Evolutionary conservation across 2,888 invertebrate genomes (phyloP).

Genomic region (Drosophila pegasa): DNA sequence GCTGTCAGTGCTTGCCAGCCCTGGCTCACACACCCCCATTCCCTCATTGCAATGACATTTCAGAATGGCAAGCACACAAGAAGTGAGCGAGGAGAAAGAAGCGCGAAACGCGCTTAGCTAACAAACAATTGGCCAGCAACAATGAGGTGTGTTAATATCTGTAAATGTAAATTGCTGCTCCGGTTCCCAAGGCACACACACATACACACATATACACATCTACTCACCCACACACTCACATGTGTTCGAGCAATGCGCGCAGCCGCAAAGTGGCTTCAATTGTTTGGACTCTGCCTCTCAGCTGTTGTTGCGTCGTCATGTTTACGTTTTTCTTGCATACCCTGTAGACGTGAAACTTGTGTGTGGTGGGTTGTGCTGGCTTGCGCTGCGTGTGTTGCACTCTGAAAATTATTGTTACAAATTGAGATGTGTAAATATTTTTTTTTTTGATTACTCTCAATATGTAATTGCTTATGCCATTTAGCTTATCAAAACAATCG

Average conservation of each 20-base stretch:
- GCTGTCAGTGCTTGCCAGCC: conserved; percentile 16
- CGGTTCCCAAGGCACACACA: conserved; percentile 35
- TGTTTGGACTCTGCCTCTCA: conserved; percentile 32
- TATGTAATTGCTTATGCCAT: too few relatives aligned
- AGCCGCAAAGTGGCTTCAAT: conserved; percentile 43
- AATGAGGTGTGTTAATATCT: conserved; percentile 16
- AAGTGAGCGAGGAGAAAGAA: conserved; percentile 12
- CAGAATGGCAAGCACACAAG: background rate
- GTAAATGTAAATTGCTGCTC: conserved; percentile 38
- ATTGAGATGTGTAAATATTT: background rate
- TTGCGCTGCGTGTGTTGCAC: too few relatives aligned
- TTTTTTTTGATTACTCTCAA: too few relatives aligned
- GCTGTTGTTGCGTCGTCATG: conserved; percentile 45
- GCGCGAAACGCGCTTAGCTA: conserved; percentile 6
- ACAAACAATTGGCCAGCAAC: conserved; percentile 27
- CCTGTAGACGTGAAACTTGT: conserved; percentile 5
- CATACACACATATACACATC: conserved; percentile 3
- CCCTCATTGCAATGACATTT: conserved; percentile 29
- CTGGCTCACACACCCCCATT: conserved; percentile 18
- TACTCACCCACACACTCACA: background rate
- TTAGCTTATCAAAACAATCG: background rate
- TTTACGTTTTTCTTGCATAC: conserved; percentile 35
- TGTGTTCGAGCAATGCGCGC: conserved; percentile 33
- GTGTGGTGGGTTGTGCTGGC: too few relatives aligned
- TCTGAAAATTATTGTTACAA: background rate